Percentiles rank a stretch among this genome's conserved stretches.
These are phyloP conservation scores for Elgonia sp. DNA, from an alignment of 2,888 invertebrate genomes.

Conservation along the genomic window DNA sequence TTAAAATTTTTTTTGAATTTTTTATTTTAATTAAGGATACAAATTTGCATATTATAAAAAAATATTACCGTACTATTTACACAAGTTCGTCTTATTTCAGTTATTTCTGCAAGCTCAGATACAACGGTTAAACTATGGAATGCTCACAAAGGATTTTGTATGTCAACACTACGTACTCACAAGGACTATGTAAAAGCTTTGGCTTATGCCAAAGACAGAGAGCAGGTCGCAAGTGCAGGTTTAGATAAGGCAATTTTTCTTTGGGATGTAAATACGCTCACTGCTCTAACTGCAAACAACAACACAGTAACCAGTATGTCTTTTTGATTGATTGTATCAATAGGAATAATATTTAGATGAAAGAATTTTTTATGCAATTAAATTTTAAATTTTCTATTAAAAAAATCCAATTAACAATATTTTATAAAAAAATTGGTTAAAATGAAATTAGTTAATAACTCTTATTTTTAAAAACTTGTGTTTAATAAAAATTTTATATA, in stretches of 20 bases:
- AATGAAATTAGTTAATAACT: no score
- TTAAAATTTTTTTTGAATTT: no score
- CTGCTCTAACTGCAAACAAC: constrained; percentile 98
- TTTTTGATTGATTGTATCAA: background rate
- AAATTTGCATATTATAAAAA: no score
- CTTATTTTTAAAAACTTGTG: no score
- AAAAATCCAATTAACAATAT: no score
- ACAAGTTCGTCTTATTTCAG: constrained; percentile 86
- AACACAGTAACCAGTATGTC: constrained; percentile 97
- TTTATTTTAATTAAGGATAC: no score
- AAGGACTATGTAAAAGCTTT: constrained; percentile 99
- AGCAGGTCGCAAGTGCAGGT: constrained; percentile 98
- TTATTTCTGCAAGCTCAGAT: constrained; percentile 99
- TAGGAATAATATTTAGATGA: no score
- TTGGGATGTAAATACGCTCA: constrained; percentile 99
- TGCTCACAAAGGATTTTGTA: constrained; percentile 99
- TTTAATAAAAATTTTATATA: no score
- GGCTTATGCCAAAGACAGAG: constrained; percentile 98
- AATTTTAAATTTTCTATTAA: no score
- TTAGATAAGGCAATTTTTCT: constrained; percentile 98
- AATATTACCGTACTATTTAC: background rate
- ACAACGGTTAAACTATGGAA: constrained; percentile 99
- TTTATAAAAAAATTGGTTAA: no score
- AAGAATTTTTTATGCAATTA: no score
- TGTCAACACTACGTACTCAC: constrained; percentile 99